A percentile compares a stretch with the other conserved stretches of the same genome.
These are phyloP conservation scores for Tiaroga cobitis DNA, from an alignment of 2,797 vertebrate genomes.

Conservation along the genomic window DNA sequence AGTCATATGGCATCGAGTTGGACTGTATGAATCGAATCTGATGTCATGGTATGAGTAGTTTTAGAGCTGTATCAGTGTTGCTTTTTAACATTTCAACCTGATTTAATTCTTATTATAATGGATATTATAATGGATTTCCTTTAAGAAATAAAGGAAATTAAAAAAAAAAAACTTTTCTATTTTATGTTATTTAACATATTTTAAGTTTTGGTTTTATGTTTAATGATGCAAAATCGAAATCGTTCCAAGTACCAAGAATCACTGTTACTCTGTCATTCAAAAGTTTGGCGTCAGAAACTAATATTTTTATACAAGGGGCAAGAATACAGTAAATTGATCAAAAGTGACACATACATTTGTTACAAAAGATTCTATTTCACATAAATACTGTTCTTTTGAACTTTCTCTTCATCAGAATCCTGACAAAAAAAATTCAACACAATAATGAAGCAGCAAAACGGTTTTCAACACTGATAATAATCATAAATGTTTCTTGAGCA, in stretches of 20 bases:
- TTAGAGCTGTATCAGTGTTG: not conserved
- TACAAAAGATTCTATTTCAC: not conserved
- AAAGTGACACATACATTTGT: not conserved
- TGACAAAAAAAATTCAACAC: no score
- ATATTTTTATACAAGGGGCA: not conserved
- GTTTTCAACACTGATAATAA: no score
- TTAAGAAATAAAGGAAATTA: no score
- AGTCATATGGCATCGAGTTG: not conserved
- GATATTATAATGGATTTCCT: not conserved
- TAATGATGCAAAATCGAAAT: not conserved
- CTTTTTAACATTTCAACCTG: not conserved
- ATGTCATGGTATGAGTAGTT: not conserved
- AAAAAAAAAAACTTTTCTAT: no score
- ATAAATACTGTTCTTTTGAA: not conserved
- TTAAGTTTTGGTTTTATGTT: not conserved
- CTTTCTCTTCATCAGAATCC: not conserved
- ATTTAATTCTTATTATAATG: not conserved
- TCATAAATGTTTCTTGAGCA: no score
- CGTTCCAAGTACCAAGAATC: not conserved
- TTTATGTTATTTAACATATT: not conserved
- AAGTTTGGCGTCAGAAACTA: not conserved
- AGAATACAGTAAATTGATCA: not conserved
- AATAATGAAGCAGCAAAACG: no score
- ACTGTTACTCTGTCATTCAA: not conserved
- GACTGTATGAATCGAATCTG: not conserved